A percentile compares a stretch with the other conserved stretches of the same genome.
phyloP scores from a whole-genome alignment of 2,888 invertebrate species.

The Rotaria socialis region DNA sequence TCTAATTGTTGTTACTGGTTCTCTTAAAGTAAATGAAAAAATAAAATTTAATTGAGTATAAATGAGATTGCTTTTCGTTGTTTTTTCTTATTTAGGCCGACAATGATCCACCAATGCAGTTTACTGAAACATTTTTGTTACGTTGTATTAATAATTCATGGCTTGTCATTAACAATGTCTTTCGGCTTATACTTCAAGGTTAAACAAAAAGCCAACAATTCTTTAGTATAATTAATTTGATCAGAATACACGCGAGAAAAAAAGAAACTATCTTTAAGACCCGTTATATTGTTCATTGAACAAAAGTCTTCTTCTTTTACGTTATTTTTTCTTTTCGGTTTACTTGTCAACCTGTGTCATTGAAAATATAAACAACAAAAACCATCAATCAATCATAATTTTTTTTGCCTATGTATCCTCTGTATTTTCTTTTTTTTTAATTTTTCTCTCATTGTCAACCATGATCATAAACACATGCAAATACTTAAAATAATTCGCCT shows the following conservation, averaged over 20 bases:
- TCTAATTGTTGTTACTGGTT: conserved; percentile 43
- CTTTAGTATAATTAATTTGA: not conserved
- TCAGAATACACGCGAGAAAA: not conserved
- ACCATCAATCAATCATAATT: no score
- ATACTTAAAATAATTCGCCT: not conserved
- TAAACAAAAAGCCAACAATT: not conserved
- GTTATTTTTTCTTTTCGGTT: not conserved
- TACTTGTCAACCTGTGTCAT: not conserved
- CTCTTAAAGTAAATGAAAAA: not conserved
- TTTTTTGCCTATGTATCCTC: not conserved
- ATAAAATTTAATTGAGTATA: not conserved
- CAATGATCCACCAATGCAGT: conserved; percentile 44
- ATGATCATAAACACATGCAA: not conserved
- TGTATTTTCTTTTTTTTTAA: not conserved
- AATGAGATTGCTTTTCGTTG: not conserved
- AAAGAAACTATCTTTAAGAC: not conserved
- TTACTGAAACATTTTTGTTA: conserved; percentile 44
- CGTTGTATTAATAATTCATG: conserved; percentile 37
- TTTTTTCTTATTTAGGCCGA: conserved; percentile 37
- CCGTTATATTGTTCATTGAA: no score
- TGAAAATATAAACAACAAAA: not conserved
- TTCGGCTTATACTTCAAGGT: conserved; percentile 42
- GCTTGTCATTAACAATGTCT: conserved; percentile 43
- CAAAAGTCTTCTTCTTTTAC: not conserved
- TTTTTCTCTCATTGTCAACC: not conserved